Base-by-base conservation (phyloP, 2,113 vertebrate genomes). In the Chlamydotis undulata region DNA sequence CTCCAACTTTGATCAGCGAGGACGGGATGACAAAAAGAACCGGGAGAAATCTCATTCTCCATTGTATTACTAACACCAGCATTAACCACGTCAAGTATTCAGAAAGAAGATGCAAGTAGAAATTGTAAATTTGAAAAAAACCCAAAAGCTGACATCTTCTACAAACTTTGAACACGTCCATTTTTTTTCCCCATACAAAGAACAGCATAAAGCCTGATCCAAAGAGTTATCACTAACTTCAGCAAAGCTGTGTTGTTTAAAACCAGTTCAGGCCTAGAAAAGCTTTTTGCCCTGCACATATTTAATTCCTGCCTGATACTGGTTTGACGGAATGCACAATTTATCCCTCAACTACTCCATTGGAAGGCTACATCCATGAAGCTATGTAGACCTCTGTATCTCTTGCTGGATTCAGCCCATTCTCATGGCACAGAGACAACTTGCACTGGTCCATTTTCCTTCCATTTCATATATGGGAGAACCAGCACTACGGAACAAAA, bases 51-150 rank as follows among this genome's bases (percentile, higher is more conserved):
- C 57, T 50, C 52, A 2, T 23, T 52, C 45, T 47, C 67, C 24
- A 4, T 0, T 1, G n/a, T 39, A 23, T 10, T 69, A 19, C 28
- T 14, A n/a, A 50, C 60, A 24, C 29, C 29, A 6, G 4, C 11
- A 57, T 59, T 21, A 84, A 53, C 21, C 49, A 56, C 22, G 60
- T 22, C n/a, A n/a, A 25, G 60, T 49, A 87, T 82, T 77, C 73
- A 64, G 39, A 35, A 18, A 84, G 47, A 68, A 89, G 37, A 45
- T 69, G 39, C 35, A 64, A 14, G 28, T 31, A 33, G 31, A 64
- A 91, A 83, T 35, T 59, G 39, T 89, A 33, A 6, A 57, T 49
- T 18, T 23, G 25, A 5, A 23, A 50, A 35, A 63, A 55, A 4
- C 16, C 28, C 28, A 18, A 31, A 75, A 60, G 26, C 33, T 69